Evolutionary conservation across 2,888 invertebrate genomes (phyloP).

Genomic region (Philereme vetulata): DNA sequence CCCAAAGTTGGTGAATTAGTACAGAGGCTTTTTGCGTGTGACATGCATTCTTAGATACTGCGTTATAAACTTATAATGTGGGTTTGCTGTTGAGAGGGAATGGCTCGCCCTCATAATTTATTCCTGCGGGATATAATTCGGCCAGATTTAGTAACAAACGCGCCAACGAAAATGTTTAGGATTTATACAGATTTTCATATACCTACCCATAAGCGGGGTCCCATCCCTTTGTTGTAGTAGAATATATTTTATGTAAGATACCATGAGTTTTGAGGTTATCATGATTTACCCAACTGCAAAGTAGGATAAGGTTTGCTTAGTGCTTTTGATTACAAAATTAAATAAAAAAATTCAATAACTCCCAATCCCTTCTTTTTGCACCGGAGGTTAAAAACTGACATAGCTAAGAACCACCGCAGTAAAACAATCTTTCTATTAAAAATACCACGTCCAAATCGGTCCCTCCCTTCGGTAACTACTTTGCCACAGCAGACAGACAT

Average conservation of each 20-base stretch:
- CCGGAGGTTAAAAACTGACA: too few species aligned
- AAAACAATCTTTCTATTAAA: too few species aligned
- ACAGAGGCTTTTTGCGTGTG: neutral
- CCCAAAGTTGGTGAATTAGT: too few species aligned
- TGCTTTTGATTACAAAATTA: too few species aligned
- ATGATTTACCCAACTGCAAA: neutral
- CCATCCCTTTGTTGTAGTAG: slow-evolving; percentile 11
- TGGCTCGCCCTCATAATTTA: slow-evolving; percentile 75
- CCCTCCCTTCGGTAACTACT: too few species aligned
- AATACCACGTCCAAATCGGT: too few species aligned
- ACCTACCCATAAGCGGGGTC: slow-evolving; percentile 7
- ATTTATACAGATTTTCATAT: slow-evolving; percentile 51
- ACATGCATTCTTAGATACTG: neutral
- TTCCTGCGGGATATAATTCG: slow-evolving; percentile 74
- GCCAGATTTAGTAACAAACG: slow-evolving; percentile 71
- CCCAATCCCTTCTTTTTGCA: too few species aligned
- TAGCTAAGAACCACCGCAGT: too few species aligned
- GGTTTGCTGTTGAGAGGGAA: slow-evolving; percentile 63
- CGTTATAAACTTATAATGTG: slow-evolving; percentile 4
- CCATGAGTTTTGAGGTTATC: slow-evolving; percentile 1
- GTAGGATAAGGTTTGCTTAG: too few species aligned
- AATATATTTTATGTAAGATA: slow-evolving; percentile 4
- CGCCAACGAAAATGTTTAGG: slow-evolving; percentile 61
- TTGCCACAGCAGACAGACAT: too few species aligned
- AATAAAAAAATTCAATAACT: too few species aligned